Evolutionary conservation across 2,113 vertebrate genomes (phyloP).

Genomic region (Casuarius casuarius): DNA sequence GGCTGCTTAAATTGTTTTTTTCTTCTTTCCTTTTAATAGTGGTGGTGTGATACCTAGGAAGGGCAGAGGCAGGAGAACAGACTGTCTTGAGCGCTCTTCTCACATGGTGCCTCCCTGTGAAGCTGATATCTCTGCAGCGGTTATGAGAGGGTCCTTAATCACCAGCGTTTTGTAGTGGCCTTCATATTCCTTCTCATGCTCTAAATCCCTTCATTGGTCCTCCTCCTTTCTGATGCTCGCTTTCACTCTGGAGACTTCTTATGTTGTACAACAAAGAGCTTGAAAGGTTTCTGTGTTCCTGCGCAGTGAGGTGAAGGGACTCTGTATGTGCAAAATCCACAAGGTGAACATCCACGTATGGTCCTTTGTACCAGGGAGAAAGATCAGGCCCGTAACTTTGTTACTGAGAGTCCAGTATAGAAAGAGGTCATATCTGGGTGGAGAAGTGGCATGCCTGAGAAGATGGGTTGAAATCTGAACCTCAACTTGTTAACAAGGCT

Average conservation of each 20-base stretch:
- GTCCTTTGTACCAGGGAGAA: neutral
- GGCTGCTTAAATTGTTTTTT: constrained; percentile 18
- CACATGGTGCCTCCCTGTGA: neutral
- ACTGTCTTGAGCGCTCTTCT: fast-evolving
- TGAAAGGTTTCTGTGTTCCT: fast-evolving
- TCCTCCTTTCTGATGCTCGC: fast-evolving
- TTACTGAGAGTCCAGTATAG: neutral
- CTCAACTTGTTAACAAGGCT: neutral
- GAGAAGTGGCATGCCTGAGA: neutral
- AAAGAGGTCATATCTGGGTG: neutral
- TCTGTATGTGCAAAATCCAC: no score
- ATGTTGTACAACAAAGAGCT: neutral
- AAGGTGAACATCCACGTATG: neutral
- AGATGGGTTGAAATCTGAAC: neutral
- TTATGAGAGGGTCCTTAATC: neutral
- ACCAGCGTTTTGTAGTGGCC: neutral
- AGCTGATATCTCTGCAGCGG: neutral
- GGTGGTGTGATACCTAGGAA: neutral
- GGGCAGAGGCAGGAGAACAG: neutral
- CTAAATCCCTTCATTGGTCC: neutral
- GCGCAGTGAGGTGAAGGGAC: neutral
- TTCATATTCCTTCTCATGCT: neutral
- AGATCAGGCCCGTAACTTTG: neutral
- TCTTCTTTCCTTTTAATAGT: neutral
- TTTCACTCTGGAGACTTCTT: neutral